Conservation (phyloP, 2,888 invertebrate species). For the Agrochola lota region DNA sequence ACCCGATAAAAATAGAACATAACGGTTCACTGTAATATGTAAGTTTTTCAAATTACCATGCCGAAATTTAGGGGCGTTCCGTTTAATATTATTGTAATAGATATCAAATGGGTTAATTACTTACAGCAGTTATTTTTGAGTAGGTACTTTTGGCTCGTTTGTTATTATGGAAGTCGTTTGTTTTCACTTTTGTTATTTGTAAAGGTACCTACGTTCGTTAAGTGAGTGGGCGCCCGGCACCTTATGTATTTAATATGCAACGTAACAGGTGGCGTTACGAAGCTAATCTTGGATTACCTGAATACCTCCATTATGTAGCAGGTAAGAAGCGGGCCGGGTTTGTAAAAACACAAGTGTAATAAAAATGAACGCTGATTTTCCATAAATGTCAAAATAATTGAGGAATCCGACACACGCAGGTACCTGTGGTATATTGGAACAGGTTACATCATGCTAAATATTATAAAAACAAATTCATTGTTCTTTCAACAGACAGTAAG, state of each 20-base stretch:
- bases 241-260: conserved; percentile 53
- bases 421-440: not conserved
- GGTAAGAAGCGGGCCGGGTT: conserved; percentile 11
- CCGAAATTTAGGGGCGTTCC: not conserved
- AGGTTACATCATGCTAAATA: not conserved
- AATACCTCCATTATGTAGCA: conserved; percentile 18
- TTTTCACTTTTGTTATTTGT: conserved; percentile 19
- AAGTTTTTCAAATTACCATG: conserved; percentile 3
- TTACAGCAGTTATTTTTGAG: conserved; percentile 9
- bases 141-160: not conserved
- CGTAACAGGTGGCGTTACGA: conserved; percentile 49
- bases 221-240: not conserved
- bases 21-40: conserved; percentile 1
- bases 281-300: conserved; percentile 28
- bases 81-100: conserved; percentile 20
- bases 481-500: not conserved
- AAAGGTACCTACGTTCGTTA: conserved; percentile 15
- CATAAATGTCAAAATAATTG: conserved; percentile 1
- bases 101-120: conserved; percentile 21
- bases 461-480: conserved; percentile 1
- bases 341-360: conserved; percentile 8
- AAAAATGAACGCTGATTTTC: conserved; percentile 4
- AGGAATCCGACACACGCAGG: not conserved
- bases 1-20: conserved; percentile 23
- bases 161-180: not conserved